Evolutionary conservation across 2,888 invertebrate species (phyloP).

Genomic region (Lasioglossum marginatum): DNA sequence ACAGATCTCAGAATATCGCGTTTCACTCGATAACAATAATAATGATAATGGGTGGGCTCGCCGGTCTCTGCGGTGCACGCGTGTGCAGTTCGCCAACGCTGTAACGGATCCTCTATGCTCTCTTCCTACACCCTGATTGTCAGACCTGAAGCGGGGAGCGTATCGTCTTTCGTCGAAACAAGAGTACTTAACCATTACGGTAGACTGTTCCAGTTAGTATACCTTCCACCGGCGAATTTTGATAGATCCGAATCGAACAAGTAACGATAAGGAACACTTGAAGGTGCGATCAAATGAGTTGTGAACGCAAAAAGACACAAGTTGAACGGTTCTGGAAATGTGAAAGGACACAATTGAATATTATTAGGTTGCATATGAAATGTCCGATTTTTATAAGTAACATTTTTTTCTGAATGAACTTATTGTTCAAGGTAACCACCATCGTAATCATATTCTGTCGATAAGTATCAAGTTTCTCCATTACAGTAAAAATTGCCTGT

Average conservation of each 20-base stretch:
- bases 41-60: neutral
- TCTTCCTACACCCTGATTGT: neutral
- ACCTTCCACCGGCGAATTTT: neutral
- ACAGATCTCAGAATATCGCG: constrained; percentile 65
- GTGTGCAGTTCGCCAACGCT: neutral
- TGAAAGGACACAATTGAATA: neutral
- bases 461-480: too few relatives aligned
- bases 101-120: neutral
- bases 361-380: too few relatives aligned
- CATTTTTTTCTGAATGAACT: too few relatives aligned
- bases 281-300: neutral
- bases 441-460: too few relatives aligned
- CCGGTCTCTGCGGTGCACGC: neutral
- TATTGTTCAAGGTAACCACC: too few relatives aligned
- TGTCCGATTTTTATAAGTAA: too few relatives aligned
- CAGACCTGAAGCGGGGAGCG: neutral
- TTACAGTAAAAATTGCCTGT: too few relatives aligned
- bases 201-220: neutral
- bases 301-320: neutral
- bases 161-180: neutral
- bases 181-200: neutral
- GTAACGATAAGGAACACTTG: neutral
- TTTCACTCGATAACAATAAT: constrained; percentile 71
- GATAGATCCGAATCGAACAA: neutral
- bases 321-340: neutral